These are phyloP conservation scores for Scylla paramamosain DNA, from an alignment of 1,140 invertebrate species.

Conservation along the genomic window DNA sequence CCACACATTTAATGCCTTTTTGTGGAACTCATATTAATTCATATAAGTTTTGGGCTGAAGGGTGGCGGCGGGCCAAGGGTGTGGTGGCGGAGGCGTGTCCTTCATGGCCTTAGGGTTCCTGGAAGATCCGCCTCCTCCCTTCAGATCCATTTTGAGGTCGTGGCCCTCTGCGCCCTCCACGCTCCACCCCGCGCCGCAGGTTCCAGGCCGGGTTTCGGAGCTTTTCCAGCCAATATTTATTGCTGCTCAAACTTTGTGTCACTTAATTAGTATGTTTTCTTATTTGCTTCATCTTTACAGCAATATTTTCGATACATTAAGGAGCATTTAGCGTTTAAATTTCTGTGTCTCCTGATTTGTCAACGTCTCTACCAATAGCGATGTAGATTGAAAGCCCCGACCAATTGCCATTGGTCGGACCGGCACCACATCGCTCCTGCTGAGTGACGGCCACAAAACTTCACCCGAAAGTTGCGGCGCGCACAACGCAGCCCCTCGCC, in stretches of 20 bases:
- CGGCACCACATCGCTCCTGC: slow-evolving; percentile 8
- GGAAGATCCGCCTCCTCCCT: background rate
- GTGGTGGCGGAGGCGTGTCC: background rate
- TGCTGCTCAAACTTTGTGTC: background rate
- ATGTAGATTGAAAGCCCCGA: slow-evolving; percentile 21
- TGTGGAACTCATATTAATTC: background rate
- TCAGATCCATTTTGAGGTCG: slow-evolving; percentile 44
- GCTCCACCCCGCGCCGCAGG: background rate
- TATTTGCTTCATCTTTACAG: background rate
- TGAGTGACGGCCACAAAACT: slow-evolving; percentile 14
- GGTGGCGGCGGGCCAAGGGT: background rate
- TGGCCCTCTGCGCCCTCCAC: background rate
- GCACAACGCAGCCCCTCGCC: background rate
- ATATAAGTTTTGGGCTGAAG: background rate
- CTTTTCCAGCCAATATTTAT: background rate
- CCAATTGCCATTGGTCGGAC: slow-evolving; percentile 45
- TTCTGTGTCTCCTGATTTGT: slow-evolving; percentile 40
- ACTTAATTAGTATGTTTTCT: background rate
- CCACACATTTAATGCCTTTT: background rate
- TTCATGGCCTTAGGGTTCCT: background rate
- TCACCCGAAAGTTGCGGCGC: slow-evolving; percentile 44
- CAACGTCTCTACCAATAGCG: slow-evolving; percentile 50
- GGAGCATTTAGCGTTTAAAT: background rate
- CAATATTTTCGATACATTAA: background rate
- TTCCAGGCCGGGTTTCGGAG: background rate